phyloP scores from a whole-genome alignment of 2,113 vertebrate genomes.

The Rhabdornis inornatus region DNA sequence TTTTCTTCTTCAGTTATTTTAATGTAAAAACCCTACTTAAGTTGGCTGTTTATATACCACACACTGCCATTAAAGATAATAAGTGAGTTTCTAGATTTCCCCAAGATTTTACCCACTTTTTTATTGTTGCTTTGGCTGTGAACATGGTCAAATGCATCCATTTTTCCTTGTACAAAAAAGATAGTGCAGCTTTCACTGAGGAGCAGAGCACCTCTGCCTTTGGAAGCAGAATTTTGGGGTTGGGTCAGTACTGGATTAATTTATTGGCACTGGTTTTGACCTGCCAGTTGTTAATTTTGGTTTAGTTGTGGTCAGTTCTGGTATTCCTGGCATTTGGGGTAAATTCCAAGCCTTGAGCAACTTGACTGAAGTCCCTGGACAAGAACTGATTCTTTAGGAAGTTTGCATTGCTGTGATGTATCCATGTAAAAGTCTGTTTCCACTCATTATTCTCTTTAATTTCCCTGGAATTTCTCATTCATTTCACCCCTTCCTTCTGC shows the following conservation, averaged over 20 bases:
- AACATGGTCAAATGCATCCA: background rate
- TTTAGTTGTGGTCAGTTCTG: background rate
- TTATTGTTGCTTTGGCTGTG: background rate
- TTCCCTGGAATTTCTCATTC: background rate
- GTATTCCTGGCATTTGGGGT: background rate
- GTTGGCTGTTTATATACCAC: background rate
- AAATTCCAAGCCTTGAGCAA: background rate
- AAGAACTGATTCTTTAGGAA: background rate
- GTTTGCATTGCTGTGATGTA: fast-evolving
- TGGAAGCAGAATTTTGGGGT: background rate
- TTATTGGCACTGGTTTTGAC: fast-evolving
- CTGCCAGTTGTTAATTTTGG: background rate
- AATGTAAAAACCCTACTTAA: background rate
- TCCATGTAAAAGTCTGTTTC: background rate
- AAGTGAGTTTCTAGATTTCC: background rate
- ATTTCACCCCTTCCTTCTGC: background rate
- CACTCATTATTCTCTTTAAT: background rate
- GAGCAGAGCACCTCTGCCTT: background rate
- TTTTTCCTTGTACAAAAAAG: too few relatives aligned
- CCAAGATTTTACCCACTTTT: background rate
- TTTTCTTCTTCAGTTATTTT: background rate
- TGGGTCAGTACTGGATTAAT: background rate
- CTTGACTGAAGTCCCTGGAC: background rate
- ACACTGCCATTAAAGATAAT: background rate
- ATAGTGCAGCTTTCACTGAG: background rate